A percentile compares a stretch with the other conserved stretches of the same genome.
Evolutionary conservation across 1,140 invertebrate genomes (phyloP).

Genomic region (Bombus terrestris): DNA sequence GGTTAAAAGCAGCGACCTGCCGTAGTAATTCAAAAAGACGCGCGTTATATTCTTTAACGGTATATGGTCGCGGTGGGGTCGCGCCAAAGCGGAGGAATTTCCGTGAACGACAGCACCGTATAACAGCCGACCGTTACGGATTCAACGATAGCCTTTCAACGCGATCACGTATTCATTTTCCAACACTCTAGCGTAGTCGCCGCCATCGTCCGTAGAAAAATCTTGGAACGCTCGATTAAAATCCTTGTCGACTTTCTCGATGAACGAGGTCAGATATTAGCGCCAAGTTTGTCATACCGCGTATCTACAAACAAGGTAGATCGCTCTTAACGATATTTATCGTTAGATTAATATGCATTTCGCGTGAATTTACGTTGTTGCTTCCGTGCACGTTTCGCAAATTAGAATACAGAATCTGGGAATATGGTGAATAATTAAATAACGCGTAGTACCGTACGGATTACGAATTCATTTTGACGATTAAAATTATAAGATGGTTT

Average conservation of each 20-base stretch:
- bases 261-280: too few relatives aligned
- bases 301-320: too few relatives aligned
- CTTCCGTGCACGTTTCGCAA: too few relatives aligned
- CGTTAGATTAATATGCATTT: background rate
- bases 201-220: background rate
- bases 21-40: slow-evolving; percentile 64
- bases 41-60: slow-evolving; percentile 46
- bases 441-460: background rate
- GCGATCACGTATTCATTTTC: background rate
- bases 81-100: background rate
- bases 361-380: background rate
- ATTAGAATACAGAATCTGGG: background rate
- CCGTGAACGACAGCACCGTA: background rate
- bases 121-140: background rate
- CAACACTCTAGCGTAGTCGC: background rate
- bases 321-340: background rate
- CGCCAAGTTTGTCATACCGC: too few relatives aligned
- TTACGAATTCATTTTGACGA: background rate
- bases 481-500: background rate
- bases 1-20: slow-evolving; percentile 58
- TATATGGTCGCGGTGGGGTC: too few relatives aligned
- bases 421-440: background rate
- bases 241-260: background rate
- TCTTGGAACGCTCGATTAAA: background rate
- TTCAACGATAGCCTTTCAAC: background rate